Evolutionary conservation across 2,797 vertebrate genomes (phyloP).

Genomic region (Bradypodion ventrale): DNA sequence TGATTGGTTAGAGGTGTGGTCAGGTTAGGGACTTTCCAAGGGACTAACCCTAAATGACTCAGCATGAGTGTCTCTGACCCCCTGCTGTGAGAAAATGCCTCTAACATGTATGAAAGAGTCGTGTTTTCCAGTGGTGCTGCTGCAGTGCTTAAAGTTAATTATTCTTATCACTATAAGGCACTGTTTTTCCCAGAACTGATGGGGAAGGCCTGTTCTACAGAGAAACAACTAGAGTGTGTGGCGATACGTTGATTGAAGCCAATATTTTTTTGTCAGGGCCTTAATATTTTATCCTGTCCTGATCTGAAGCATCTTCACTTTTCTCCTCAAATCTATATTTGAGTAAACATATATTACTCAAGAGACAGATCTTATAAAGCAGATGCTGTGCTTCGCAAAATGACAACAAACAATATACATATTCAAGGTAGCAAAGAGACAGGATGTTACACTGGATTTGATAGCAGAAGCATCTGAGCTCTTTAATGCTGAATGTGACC

Average conservation of each 20-base stretch:
- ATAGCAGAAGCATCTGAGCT: not conserved
- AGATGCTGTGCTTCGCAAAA: slow-evolving; percentile 11
- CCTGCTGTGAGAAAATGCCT: too few species aligned
- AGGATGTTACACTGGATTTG: not conserved
- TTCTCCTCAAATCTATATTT: slow-evolving; percentile 9
- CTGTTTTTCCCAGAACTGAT: not conserved
- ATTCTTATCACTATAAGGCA: not conserved
- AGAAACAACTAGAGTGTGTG: not conserved
- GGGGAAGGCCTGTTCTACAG: not conserved
- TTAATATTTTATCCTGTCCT: slow-evolving; percentile 11
- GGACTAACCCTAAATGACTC: too few species aligned
- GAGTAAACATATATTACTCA: slow-evolving; percentile 6
- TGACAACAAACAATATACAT: slow-evolving; percentile 6
- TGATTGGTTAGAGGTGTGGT: too few species aligned
- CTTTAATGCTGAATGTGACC: not conserved
- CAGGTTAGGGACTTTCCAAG: too few species aligned
- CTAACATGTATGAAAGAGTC: too few species aligned
- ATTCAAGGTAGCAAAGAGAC: slow-evolving; percentile 6
- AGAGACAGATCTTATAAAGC: slow-evolving; percentile 3
- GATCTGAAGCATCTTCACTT: not conserved
- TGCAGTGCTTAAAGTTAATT: not conserved
- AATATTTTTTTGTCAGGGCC: slow-evolving; percentile 1
- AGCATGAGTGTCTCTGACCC: too few species aligned
- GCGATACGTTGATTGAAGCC: not conserved
- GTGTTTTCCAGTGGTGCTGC: not conserved